These are phyloP conservation scores for Parazoanthus atlanticus DNA, from an alignment of 92 coral and sea anemone species.

Conservation along the genomic window DNA sequence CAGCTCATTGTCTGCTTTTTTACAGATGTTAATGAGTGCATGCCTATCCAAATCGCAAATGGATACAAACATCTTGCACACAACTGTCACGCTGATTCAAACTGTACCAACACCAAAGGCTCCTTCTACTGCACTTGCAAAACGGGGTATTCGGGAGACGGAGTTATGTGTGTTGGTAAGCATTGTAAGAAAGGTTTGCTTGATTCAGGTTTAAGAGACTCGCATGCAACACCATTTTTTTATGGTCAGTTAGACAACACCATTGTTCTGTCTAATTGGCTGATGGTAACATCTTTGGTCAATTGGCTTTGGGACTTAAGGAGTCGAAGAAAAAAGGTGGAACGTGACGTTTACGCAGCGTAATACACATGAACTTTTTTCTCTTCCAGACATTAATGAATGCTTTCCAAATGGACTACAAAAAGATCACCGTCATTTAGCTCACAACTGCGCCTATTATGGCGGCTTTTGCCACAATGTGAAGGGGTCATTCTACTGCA, in stretches of 20 bases:
- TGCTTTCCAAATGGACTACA: constrained; percentile 5
- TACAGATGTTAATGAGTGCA: constrained; percentile 58
- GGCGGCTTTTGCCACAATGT: constrained; percentile 36
- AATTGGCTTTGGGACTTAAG: background rate
- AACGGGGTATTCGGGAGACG: constrained; percentile 58
- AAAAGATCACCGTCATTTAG: constrained; percentile 26
- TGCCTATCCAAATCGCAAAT: constrained; percentile 42
- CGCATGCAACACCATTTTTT: background rate
- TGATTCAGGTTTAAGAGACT: no score
- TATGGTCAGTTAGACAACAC: background rate
- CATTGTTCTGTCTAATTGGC: background rate
- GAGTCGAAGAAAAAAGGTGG: no score
- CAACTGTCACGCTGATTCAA: constrained; percentile 61
- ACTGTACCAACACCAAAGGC: constrained; percentile 70
- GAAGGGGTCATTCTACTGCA: constrained; percentile 42
- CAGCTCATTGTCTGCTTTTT: constrained; percentile 1
- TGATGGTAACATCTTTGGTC: background rate
- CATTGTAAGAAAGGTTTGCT: background rate
- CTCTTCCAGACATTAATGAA: constrained; percentile 28
- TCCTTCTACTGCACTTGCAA: constrained; percentile 60
- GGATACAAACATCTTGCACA: constrained; percentile 55
- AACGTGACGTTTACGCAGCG: no score
- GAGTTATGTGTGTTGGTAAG: constrained; percentile 54
- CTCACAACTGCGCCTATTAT: constrained; percentile 41
- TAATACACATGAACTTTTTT: background rate